Percentiles rank a stretch among this genome's conserved stretches.
These are phyloP conservation scores for Syrmaticus mikado DNA, from an alignment of 2,113 vertebrate species.

Conservation along the genomic window DNA sequence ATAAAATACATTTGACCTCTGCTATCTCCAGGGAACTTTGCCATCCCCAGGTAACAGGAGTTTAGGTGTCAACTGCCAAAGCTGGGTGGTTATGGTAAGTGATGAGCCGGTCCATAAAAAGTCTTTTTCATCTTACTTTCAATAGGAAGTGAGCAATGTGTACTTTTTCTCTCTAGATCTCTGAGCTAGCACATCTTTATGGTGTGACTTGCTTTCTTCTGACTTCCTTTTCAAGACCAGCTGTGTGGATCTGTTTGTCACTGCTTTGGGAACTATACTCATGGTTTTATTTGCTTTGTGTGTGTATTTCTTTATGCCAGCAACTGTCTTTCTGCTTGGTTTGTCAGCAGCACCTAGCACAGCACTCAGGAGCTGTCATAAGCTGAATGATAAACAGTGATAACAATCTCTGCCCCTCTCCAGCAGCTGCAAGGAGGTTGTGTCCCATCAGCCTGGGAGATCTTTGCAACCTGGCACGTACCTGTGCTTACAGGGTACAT, in stretches of 20 bases:
- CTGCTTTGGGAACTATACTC: neutral
- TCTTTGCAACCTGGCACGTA: neutral
- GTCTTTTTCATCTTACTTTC: neutral
- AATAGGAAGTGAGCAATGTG: neutral
- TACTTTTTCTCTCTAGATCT: neutral
- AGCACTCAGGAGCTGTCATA: neutral
- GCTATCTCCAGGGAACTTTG: neutral
- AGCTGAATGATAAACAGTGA: fast-evolving
- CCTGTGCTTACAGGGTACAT: fast-evolving
- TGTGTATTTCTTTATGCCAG: neutral
- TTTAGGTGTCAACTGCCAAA: neutral
- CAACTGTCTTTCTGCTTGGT: neutral
- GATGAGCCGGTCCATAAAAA: neutral
- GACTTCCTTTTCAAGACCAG: neutral
- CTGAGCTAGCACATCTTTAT: neutral
- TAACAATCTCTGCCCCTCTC: neutral
- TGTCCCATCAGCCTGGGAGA: neutral
- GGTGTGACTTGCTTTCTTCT: fast-evolving
- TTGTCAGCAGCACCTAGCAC: neutral
- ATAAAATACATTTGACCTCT: neutral
- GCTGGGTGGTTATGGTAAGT: neutral
- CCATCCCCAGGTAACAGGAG: neutral
- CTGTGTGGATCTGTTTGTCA: neutral
- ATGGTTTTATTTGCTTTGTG: neutral
- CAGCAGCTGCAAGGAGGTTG: neutral